Evolutionary conservation across 2,113 vertebrate species (phyloP).

Genomic region (Hyperopisus bebe): DNA sequence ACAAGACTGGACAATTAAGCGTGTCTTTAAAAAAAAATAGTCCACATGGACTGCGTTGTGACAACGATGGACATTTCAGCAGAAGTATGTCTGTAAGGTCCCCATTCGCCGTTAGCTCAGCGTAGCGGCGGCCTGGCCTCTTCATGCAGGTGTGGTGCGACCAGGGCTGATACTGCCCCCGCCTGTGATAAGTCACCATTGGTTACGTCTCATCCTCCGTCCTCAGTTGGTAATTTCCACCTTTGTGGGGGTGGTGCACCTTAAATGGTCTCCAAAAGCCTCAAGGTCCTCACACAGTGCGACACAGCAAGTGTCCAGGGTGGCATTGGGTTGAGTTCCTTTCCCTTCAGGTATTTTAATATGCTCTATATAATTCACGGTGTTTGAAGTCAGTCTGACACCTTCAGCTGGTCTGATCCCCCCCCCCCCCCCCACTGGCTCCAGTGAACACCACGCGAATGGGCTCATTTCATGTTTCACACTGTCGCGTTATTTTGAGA

Average conservation of each 20-base stretch:
- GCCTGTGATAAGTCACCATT: background rate
- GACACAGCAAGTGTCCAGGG: too few species aligned
- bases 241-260: background rate
- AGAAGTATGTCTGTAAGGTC: background rate
- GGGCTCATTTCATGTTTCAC: background rate
- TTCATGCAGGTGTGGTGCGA: background rate
- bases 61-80: background rate
- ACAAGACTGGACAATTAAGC: background rate
- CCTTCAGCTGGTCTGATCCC: background rate
- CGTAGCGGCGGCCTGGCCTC: background rate
- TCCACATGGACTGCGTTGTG: background rate
- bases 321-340: background rate
- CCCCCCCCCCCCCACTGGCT: background rate
- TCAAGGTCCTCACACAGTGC: too few species aligned
- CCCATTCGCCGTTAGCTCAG: background rate
- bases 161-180: background rate
- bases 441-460: background rate
- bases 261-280: background rate
- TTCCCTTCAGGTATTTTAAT: constrained; percentile 18
- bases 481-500: background rate
- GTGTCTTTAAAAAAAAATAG: too few species aligned
- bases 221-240: too few species aligned
- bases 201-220: background rate
- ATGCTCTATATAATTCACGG: constrained; percentile 5
- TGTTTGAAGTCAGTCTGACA: constrained; percentile 4